These are phyloP conservation scores for Diplosoma virens DNA, from an alignment of 23 tunicate genomes.

Conservation along the genomic window DNA sequence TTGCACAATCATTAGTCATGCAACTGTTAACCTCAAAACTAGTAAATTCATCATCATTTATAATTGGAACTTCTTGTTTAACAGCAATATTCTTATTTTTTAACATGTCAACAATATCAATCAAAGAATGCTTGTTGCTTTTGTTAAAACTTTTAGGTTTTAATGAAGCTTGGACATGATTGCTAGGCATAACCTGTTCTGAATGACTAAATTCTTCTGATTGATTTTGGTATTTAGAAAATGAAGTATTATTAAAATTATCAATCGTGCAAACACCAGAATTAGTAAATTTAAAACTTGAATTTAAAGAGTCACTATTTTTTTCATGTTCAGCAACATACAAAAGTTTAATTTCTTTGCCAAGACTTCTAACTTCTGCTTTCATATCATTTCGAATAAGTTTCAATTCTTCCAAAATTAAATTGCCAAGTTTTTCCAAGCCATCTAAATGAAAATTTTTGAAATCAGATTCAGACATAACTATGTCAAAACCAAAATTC, in stretches of 20 bases:
- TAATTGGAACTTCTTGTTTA: background rate
- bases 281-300: background rate
- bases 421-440: constrained; percentile 1
- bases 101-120: background rate
- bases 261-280: too few species aligned
- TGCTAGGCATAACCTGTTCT: too few species aligned
- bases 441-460: background rate
- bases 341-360: background rate
- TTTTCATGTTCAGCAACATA: background rate
- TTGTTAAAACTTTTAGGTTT: too few species aligned
- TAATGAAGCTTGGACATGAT: too few species aligned
- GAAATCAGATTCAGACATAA: too few species aligned
- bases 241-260: too few species aligned
- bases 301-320: background rate
- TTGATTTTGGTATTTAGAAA: too few species aligned
- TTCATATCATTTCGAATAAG: constrained; percentile 26
- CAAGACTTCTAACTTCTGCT: background rate
- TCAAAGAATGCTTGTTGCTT: background rate
- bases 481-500: too few species aligned
- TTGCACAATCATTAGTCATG: background rate
- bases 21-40: background rate
- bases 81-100: background rate
- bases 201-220: too few species aligned
- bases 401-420: constrained; percentile 16
- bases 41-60: background rate